phyloP scores from a whole-genome alignment of 2,113 vertebrate species.

The Lepus europaeus region DNA sequence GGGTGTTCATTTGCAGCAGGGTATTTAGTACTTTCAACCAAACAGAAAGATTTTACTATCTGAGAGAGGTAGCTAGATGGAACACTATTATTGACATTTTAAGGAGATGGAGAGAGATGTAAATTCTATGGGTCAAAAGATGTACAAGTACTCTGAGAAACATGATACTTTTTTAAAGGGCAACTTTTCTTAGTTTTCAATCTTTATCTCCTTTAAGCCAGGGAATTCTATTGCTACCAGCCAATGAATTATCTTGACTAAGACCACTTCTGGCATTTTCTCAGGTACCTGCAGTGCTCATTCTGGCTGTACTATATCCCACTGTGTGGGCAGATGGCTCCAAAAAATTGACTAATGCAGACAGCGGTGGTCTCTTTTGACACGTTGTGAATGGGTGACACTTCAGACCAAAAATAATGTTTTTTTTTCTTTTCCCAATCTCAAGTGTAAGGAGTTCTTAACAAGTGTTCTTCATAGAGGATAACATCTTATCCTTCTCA shows the following conservation, averaged over 20 bases:
- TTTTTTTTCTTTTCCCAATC: conserved; percentile 39
- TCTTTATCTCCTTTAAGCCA: conserved; percentile 11
- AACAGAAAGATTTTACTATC: background rate
- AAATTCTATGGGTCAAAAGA: background rate
- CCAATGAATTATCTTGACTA: conserved; percentile 68
- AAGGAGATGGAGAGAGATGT: background rate
- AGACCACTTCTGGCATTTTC: conserved; percentile 73
- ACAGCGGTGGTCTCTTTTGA: conserved; percentile 77
- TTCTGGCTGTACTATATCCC: conserved; percentile 78
- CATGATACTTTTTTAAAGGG: background rate
- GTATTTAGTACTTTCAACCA: conserved; percentile 28
- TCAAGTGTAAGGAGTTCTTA: conserved; percentile 54
- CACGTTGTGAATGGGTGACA: conserved; percentile 70
- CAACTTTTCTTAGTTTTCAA: conserved; percentile 41
- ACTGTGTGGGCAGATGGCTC: conserved; percentile 81
- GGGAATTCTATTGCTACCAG: conserved; percentile 51
- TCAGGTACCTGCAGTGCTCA: conserved; percentile 73
- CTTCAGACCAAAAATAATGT: conserved; percentile 67
- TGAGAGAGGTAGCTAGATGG: background rate
- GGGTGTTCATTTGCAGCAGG: conserved; percentile 30
- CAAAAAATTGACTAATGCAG: conserved; percentile 79
- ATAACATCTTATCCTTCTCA: background rate
- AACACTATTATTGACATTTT: background rate
- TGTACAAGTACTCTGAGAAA: background rate
- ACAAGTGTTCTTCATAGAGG: conserved; percentile 49